These are phyloP conservation scores for Heteromormyrus szaboi DNA, from an alignment of 2,797 vertebrate genomes.

Conservation along the genomic window DNA sequence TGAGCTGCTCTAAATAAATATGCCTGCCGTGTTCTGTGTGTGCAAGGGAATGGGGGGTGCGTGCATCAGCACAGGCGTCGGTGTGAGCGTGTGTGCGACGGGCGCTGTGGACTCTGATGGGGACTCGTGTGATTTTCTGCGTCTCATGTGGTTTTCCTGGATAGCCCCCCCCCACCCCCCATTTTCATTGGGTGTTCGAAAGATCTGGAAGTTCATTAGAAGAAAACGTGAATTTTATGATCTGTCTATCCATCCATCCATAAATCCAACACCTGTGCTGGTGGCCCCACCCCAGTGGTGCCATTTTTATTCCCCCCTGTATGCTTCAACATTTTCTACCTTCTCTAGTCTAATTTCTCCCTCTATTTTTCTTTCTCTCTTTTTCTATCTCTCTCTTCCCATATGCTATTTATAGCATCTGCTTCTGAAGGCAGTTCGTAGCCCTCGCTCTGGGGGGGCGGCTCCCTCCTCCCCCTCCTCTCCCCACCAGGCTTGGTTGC, in stretches of 20 bases:
- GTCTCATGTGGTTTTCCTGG: not conserved
- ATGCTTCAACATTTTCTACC: conserved; percentile 27
- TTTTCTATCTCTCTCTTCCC: conserved; percentile 31
- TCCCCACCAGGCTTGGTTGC: not conserved
- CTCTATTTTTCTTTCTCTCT: conserved; percentile 21
- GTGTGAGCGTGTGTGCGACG: not conserved
- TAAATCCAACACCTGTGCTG: not conserved
- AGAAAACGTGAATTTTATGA: not conserved
- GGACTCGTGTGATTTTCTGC: not conserved
- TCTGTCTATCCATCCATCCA: not conserved
- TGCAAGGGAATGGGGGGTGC: not conserved
- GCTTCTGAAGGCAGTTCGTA: conserved; percentile 49
- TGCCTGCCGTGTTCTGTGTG: not conserved
- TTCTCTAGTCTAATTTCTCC: conserved; percentile 18
- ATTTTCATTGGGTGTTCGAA: not conserved
- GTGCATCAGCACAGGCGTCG: conserved; percentile 4
- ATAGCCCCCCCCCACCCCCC: not conserved
- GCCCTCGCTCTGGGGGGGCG: conserved; percentile 18
- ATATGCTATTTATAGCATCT: conserved; percentile 54
- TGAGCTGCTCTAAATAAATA: not conserved
- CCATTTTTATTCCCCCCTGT: not conserved
- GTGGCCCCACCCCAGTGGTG: not conserved
- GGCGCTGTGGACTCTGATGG: not conserved
- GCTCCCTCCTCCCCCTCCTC: not conserved
- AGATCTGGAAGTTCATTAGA: not conserved